Conservation (phyloP, 2,797 vertebrate genomes). For the Percopsis omiscomaycus region DNA sequence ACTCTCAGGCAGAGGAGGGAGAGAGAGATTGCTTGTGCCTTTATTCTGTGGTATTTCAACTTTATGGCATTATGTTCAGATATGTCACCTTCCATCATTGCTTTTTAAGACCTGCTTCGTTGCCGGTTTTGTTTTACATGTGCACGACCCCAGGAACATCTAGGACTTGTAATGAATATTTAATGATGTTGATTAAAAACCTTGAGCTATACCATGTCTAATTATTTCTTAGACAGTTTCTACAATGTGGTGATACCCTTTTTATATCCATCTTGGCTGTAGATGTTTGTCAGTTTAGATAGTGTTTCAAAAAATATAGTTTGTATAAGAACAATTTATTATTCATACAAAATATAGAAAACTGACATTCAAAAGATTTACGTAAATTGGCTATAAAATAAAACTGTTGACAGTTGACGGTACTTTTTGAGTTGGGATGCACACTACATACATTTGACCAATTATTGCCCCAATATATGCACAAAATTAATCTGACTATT, state of each 20-base stretch:
- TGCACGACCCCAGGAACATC: slow-evolving; percentile 56
- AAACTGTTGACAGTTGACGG: not conserved
- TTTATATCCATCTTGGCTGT: no score
- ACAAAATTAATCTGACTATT: no score
- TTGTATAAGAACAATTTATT: slow-evolving; percentile 73
- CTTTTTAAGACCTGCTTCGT: slow-evolving; percentile 72
- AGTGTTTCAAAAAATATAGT: slow-evolving; percentile 1
- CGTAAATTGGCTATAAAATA: slow-evolving; percentile 26
- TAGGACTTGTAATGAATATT: slow-evolving; percentile 69
- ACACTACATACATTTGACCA: no score
- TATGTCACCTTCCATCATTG: slow-evolving; percentile 79
- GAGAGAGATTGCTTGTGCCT: slow-evolving; percentile 77
- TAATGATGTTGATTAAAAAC: slow-evolving; percentile 73
- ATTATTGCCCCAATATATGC: not conserved
- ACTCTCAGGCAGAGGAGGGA: slow-evolving; percentile 73
- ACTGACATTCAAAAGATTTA: slow-evolving; percentile 18
- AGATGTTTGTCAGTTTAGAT: no score
- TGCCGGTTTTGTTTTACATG: slow-evolving; percentile 70
- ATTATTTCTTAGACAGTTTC: no score
- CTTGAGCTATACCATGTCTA: slow-evolving; percentile 21
- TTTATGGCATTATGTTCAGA: slow-evolving; percentile 83
- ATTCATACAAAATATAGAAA: slow-evolving; percentile 56
- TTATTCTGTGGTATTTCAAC: slow-evolving; percentile 82
- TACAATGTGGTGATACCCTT: no score
- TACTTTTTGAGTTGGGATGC: no score